Evolutionary conservation across 2,113 vertebrate species (phyloP).

Genomic region (Epinephelus fuscoguttatus): DNA sequence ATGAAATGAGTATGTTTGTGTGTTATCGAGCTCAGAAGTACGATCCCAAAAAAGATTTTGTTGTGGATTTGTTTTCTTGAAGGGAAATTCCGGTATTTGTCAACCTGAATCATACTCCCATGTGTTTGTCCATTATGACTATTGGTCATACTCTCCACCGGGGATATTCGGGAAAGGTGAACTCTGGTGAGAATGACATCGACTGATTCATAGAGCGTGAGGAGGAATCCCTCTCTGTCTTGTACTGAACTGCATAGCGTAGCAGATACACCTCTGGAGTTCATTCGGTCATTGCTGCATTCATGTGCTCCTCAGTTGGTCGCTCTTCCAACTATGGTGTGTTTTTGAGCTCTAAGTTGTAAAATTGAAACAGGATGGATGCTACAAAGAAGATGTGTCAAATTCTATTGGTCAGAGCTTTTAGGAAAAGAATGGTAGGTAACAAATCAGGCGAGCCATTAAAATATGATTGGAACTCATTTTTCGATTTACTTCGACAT

Average conservation of each 20-base stretch:
- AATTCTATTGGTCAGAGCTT: too few relatives aligned
- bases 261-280: neutral
- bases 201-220: neutral
- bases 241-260: neutral
- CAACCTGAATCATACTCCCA: neutral
- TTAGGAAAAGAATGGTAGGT: too few relatives aligned
- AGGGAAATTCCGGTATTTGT: slow-evolving; percentile 16
- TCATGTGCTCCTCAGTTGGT: too few relatives aligned
- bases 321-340: too few relatives aligned
- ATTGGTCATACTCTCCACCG: neutral
- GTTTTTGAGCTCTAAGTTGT: too few relatives aligned
- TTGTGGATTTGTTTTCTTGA: slow-evolving; percentile 3
- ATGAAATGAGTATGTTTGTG: neutral
- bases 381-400: too few relatives aligned
- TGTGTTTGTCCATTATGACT: slow-evolving; percentile 2
- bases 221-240: neutral
- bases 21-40: slow-evolving; percentile 5
- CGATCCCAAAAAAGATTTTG: neutral
- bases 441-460: too few relatives aligned
- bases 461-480: too few relatives aligned
- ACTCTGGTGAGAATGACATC: neutral
- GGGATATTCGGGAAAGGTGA: neutral
- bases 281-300: neutral
- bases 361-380: too few relatives aligned
- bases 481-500: too few relatives aligned